phyloP scores from a whole-genome alignment of 2,797 vertebrate genomes.

The Hapalemur alaotrensis region DNA sequence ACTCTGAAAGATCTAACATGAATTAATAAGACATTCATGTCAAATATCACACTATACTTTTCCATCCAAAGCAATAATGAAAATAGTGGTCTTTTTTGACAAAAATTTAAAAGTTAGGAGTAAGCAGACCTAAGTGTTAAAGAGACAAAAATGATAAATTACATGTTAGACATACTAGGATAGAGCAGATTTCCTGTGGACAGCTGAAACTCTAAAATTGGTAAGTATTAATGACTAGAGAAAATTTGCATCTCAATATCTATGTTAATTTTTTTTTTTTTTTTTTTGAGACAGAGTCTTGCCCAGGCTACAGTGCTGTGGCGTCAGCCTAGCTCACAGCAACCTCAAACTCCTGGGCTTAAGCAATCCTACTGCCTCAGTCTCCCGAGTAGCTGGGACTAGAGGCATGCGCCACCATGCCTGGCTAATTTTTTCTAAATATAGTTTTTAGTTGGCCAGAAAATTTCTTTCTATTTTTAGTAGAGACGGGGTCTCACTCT shows the following conservation, averaged over 20 bases:
- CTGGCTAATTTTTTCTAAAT: no score
- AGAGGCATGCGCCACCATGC: no score
- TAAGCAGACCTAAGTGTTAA: background rate
- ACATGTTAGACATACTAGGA: background rate
- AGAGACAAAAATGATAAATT: constrained; percentile 14
- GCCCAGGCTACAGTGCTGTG: no score
- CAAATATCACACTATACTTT: background rate
- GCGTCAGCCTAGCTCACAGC: no score
- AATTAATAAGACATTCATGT: background rate
- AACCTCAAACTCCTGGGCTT: no score
- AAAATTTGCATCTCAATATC: background rate
- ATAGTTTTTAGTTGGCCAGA: no score
- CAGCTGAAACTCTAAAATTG: constrained; percentile 5
- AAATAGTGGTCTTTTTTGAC: background rate
- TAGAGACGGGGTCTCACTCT: no score
- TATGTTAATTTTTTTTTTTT: background rate
- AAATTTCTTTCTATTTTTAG: no score
- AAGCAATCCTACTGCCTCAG: no score
- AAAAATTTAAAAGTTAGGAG: background rate
- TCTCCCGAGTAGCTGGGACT: no score
- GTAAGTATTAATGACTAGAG: background rate
- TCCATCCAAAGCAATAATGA: background rate
- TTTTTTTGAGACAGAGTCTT: no score
- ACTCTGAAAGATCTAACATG: background rate
- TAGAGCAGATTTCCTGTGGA: background rate